Conservation (phyloP, 2,797 vertebrate genomes). For the Poecilia wingei region DNA sequence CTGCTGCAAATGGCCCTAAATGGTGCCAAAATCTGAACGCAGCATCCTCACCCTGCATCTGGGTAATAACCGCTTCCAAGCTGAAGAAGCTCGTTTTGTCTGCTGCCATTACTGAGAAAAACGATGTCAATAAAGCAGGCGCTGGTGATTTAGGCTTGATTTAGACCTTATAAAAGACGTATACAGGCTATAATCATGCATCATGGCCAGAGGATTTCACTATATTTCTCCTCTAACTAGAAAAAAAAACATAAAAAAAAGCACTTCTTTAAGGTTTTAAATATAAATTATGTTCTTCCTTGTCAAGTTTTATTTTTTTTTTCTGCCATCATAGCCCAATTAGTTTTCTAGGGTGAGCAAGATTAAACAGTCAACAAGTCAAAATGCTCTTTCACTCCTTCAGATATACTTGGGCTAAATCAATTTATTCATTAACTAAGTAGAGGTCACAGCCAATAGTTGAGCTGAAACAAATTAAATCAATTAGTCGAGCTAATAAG, state of each 20-base stretch:
- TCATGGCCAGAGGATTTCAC: conserved; percentile 67
- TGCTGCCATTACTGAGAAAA: conserved; percentile 67
- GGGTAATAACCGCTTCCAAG: conserved; percentile 63
- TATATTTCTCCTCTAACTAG: conserved; percentile 55
- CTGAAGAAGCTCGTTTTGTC: conserved; percentile 60
- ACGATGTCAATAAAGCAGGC: conserved; percentile 64
- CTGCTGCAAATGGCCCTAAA: conserved; percentile 43
- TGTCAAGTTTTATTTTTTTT: conserved; percentile 19
- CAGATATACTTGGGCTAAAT: conserved; percentile 74
- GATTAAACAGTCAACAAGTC: conserved; percentile 79
- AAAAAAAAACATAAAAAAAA: conserved; percentile 26
- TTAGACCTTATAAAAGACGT: conserved; percentile 63
- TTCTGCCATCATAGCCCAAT: conserved; percentile 34
- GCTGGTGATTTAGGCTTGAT: conserved; percentile 50
- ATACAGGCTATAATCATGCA: conserved; percentile 65
- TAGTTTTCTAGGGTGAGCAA: conserved; percentile 50
- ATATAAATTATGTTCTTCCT: conserved; percentile 21
- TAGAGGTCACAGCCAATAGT: conserved; percentile 81
- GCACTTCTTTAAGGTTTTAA: conserved; percentile 8
- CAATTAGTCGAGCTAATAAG: conserved; percentile 96
- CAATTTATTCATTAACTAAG: conserved; percentile 87
- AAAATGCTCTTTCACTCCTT: conserved; percentile 78
- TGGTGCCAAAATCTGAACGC: conserved; percentile 56
- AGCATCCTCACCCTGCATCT: conserved; percentile 42
- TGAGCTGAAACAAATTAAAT: conserved; percentile 88